Evolutionary conservation across 2,113 vertebrate species (phyloP).

Genomic region (Falco punctatus): DNA sequence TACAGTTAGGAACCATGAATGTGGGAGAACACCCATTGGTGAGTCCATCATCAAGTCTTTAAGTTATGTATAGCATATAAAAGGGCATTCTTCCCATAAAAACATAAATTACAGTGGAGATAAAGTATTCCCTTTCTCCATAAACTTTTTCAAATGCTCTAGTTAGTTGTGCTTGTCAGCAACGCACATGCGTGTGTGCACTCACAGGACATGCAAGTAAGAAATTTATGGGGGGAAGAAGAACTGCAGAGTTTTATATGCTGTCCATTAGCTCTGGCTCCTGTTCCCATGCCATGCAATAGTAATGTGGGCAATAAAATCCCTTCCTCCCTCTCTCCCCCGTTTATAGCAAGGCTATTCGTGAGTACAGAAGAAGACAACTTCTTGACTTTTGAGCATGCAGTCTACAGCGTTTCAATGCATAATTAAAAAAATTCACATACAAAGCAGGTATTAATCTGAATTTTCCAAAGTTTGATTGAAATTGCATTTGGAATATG

Average conservation of each 20-base stretch:
- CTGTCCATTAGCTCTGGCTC: background rate
- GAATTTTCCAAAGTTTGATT: background rate
- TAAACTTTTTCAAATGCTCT: background rate
- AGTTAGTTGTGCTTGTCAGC: background rate
- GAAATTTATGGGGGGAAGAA: background rate
- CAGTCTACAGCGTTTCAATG: background rate
- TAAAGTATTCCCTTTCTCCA: background rate
- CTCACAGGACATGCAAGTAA: background rate
- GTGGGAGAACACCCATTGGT: background rate
- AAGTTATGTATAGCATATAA: background rate
- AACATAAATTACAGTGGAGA: background rate
- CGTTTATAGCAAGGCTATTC: background rate
- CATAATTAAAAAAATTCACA: background rate
- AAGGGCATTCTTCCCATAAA: background rate
- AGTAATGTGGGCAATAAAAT: background rate
- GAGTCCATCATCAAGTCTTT: constrained; percentile 17
- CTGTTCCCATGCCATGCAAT: background rate
- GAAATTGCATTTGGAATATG: background rate
- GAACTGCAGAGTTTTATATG: background rate
- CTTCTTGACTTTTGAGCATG: background rate
- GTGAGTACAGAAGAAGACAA: background rate
- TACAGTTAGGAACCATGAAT: background rate
- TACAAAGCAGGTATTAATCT: background rate
- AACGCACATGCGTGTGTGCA: background rate
- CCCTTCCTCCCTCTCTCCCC: background rate